Conservation (phyloP, 2,797 vertebrate species). For the Halcyon leucocephala region DNA sequence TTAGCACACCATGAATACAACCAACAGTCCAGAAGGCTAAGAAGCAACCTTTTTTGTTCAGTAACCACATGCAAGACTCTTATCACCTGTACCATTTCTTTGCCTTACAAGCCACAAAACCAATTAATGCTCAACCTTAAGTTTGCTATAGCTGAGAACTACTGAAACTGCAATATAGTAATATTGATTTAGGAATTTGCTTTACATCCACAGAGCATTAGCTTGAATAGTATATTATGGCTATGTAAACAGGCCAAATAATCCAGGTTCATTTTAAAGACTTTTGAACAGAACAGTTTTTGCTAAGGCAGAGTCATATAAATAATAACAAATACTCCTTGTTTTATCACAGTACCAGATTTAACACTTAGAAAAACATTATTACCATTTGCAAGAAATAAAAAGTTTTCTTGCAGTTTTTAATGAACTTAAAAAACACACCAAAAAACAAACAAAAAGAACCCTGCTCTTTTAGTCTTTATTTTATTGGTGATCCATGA, state of each 20-base stretch:
- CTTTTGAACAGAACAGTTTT: neutral
- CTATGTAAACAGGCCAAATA: neutral
- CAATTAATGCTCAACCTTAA: neutral
- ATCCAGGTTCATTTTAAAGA: neutral
- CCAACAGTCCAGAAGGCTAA: neutral
- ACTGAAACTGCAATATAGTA: neutral
- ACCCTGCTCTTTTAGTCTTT: fast-evolving
- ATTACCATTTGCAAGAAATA: neutral
- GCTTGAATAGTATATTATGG: neutral
- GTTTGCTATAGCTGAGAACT: neutral
- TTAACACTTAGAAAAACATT: neutral
- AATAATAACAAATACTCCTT: neutral
- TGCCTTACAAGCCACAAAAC: neutral
- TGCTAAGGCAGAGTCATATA: neutral
- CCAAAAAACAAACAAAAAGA: too few relatives aligned
- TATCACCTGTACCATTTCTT: neutral
- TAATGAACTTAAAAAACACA: neutral
- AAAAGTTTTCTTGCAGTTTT: neutral
- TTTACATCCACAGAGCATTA: neutral
- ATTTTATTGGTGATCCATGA: neutral
- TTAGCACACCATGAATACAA: neutral
- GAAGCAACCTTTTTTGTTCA: neutral
- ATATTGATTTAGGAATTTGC: neutral
- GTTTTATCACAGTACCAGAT: neutral
- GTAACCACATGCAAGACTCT: neutral